These are phyloP conservation scores for Natator depressus DNA, from an alignment of 2,113 vertebrate genomes.

Conservation along the genomic window DNA sequence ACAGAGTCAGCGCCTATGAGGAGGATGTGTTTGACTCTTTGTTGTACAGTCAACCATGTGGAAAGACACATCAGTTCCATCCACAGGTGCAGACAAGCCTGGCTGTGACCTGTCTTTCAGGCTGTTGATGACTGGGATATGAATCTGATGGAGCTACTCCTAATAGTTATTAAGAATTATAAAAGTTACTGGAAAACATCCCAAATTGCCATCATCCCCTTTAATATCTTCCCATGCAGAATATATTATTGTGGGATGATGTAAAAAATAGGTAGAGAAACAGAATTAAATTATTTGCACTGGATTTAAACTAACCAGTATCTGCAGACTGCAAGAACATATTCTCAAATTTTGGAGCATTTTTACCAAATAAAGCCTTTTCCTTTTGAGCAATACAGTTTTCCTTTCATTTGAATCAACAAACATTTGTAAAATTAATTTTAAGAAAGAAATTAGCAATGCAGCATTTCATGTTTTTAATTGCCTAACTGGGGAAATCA, in stretches of 20 bases:
- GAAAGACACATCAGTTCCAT: not conserved
- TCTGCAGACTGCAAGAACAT: not conserved
- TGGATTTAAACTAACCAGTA: not conserved
- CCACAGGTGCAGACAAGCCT: not conserved
- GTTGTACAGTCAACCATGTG: not conserved
- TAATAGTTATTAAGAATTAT: not conserved
- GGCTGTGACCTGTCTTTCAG: not conserved
- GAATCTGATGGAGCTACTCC: not conserved
- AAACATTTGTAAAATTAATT: conserved; percentile 73
- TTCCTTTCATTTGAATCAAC: conserved; percentile 47
- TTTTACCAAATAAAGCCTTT: not conserved
- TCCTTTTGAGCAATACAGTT: conserved; percentile 38
- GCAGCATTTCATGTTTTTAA: conserved; percentile 65
- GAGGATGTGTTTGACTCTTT: not conserved
- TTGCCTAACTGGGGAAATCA: conserved; percentile 68
- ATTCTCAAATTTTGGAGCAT: not conserved
- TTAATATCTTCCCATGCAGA: not conserved
- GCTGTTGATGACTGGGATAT: fast-evolving
- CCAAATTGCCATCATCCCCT: not conserved
- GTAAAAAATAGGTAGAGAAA: not conserved
- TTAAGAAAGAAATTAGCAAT: conserved; percentile 55
- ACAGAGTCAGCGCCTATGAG: not conserved
- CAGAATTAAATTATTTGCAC: not conserved
- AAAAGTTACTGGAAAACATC: not conserved
- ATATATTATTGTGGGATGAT: not conserved